Evolutionary conservation across 2,113 vertebrate species (phyloP), one percentile per base, ranked within the genome.

Genomic region (Uria lomvia): DNA sequence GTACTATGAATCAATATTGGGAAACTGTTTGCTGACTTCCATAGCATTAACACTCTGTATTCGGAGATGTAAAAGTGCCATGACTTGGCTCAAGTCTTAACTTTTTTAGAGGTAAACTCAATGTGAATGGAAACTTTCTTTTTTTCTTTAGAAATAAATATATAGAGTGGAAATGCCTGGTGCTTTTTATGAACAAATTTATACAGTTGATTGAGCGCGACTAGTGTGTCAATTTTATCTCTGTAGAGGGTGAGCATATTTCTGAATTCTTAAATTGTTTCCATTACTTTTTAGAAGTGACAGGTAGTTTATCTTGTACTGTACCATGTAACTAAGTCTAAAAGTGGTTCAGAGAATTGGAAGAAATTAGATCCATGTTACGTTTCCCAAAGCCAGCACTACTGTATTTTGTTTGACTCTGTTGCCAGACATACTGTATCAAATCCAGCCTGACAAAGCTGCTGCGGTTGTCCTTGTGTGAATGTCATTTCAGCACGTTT

Each of bases 391-490:
- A 92, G 58, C 79, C 71, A 83, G 65, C 79, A 40, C 60, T 88
- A 52, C 52, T 86, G 70, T 92, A 60, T 93, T 95, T 90, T 93
- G 88, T 86, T 94, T 90, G 73, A 81, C 52, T 85, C n/a, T 45
- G 47, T 84, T 94, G 84, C 84, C 71, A 90, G 67, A 90, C 12
- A 3, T 94, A 63, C 73, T 93, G 67, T 68, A 77, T 97, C 56
- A 92, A 94, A 96, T 91, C 63, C 70, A 78, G 88, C 73, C 79
- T 78, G 86, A 90, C 88, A 89, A 95, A 81, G 86, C 89, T 95
- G 91, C 78, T 91, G 93, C 56, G 45, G 75, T 96, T 32, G 95
- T 94, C 96, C 95, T 97, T 96, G 89, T 81, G 67, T 86, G 91
- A 96, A 96, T 95, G 95, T 96, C 97, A 93, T 89, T 91, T 52